Evolutionary conservation across 2,113 vertebrate genomes (phyloP).

Genomic region (Cinclus cinclus): DNA sequence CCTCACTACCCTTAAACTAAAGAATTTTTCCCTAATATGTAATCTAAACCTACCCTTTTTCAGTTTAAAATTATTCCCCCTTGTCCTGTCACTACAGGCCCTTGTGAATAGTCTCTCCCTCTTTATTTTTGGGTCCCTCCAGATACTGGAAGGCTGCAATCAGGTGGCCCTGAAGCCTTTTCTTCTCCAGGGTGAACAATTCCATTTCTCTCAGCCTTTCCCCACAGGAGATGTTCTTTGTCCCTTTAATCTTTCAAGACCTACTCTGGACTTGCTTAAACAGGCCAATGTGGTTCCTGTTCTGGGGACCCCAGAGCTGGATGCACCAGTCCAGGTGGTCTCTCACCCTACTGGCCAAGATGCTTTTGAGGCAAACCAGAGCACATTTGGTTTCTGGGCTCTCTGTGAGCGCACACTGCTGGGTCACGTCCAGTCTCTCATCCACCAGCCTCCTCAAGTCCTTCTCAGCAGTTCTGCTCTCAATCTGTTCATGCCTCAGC

Average conservation of each 20-base stretch:
- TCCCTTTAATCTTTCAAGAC: neutral
- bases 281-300: rapidly evolving
- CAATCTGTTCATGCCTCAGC: neutral
- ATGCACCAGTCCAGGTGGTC: neutral
- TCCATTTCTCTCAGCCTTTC: neutral
- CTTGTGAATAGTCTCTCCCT: neutral
- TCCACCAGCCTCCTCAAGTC: neutral
- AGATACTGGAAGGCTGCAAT: neutral
- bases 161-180: neutral
- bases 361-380: neutral
- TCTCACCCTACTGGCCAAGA: neutral
- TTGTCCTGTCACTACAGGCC: neutral
- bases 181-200: neutral
- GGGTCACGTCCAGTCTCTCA: neutral
- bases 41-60: neutral
- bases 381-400: neutral
- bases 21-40: neutral
- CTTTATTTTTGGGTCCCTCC: neutral
- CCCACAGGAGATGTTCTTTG: neutral
- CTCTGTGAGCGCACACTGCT: neutral
- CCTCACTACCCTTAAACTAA: neutral
- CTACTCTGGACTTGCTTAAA: neutral
- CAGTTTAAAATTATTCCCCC: neutral
- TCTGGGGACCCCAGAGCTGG: no score
- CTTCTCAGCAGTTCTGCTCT: neutral